These are phyloP conservation scores for Baccha elongata DNA, from an alignment of 2,888 invertebrate genomes.

Conservation along the genomic window DNA sequence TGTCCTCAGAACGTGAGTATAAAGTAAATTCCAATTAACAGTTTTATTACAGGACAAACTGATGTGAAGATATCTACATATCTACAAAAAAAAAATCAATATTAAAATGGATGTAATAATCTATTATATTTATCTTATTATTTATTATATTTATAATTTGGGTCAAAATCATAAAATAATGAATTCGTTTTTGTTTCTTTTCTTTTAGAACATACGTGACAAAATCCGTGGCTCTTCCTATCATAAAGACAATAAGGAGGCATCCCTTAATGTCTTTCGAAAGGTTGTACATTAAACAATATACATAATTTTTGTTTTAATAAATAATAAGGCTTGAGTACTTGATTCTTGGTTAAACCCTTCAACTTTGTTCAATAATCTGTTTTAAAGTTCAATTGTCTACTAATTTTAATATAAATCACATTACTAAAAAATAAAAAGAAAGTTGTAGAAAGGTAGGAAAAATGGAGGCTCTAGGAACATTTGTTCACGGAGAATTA, in stretches of 20 bases:
- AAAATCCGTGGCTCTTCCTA: slow-evolving; percentile 36
- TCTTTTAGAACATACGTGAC: slow-evolving; percentile 45
- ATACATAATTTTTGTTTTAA: background rate
- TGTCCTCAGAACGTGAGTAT: slow-evolving; percentile 69
- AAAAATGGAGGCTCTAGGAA: no score
- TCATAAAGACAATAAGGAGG: slow-evolving; percentile 41
- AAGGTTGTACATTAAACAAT: slow-evolving; percentile 37
- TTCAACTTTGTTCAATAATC: no score
- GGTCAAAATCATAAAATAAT: background rate
- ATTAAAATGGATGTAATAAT: background rate
- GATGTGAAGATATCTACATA: slow-evolving; percentile 5
- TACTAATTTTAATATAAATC: no score
- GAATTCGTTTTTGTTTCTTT: slow-evolving; percentile 10
- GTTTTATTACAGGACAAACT: slow-evolving; percentile 64
- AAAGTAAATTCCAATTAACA: slow-evolving; percentile 67
- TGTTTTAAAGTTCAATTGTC: no score
- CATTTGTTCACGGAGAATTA: no score
- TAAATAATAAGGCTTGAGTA: no score
- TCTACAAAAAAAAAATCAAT: slow-evolving; percentile 2
- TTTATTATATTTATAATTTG: background rate
- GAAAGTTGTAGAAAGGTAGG: no score
- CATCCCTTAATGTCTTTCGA: slow-evolving; percentile 12
- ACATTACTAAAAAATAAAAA: no score
- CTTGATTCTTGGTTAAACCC: no score
- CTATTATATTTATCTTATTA: background rate